Evolutionary conservation across 2,797 vertebrate genomes (phyloP).

Genomic region (Semaprochilodus insignis): DNA sequence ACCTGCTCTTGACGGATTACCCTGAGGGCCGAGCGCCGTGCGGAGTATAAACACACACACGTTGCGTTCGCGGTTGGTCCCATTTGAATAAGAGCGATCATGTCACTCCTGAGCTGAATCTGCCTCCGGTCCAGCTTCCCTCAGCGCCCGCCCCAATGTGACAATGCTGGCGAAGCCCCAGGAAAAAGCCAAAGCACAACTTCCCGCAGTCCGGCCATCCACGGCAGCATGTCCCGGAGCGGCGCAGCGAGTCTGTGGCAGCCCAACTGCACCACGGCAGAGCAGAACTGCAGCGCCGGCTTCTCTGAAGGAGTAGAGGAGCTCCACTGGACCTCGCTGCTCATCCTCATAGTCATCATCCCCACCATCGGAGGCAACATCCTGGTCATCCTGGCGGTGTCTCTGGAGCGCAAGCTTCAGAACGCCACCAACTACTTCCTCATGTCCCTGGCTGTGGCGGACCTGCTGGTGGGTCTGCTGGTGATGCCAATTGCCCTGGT

Average conservation of each 20-base stretch:
- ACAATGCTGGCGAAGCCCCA: slow-evolving; percentile 88
- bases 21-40: slow-evolving; percentile 2
- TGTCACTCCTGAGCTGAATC: slow-evolving; percentile 51
- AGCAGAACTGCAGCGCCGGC: slow-evolving; percentile 52
- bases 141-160: slow-evolving; percentile 72
- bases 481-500: slow-evolving; percentile 97
- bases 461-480: slow-evolving; percentile 94
- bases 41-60: neutral
- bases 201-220: slow-evolving; percentile 66
- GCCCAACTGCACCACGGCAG: slow-evolving; percentile 66
- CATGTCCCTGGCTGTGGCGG: slow-evolving; percentile 94
- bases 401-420: slow-evolving; percentile 94
- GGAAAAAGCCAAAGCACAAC: slow-evolving; percentile 77
- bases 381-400: slow-evolving; percentile 95
- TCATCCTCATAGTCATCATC: slow-evolving; percentile 91
- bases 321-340: slow-evolving; percentile 88
- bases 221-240: slow-evolving; percentile 70
- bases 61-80: neutral
- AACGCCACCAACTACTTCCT: slow-evolving; percentile 98
- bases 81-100: slow-evolving; percentile 44
- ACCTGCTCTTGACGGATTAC: slow-evolving; percentile 59
- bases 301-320: slow-evolving; percentile 52
- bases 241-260: slow-evolving; percentile 66
- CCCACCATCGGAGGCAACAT: slow-evolving; percentile 97
- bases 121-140: slow-evolving; percentile 43